These are phyloP conservation scores for Heliconius ethilla DNA, from an alignment of 2,888 invertebrate species.

Conservation along the genomic window DNA sequence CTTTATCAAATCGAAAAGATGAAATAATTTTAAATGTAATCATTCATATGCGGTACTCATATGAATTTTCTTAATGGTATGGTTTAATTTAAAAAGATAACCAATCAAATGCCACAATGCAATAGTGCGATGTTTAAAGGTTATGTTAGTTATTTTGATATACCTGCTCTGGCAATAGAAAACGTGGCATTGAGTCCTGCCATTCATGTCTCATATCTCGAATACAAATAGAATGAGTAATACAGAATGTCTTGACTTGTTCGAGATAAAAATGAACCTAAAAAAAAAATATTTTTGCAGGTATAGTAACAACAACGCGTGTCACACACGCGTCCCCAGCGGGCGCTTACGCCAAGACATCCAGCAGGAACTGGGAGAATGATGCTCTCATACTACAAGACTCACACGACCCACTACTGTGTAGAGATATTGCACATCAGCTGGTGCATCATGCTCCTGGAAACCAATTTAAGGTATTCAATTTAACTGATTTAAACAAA, in stretches of 20 bases:
- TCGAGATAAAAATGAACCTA: not conserved
- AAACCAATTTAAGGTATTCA: slow-evolving; percentile 43
- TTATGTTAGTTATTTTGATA: not conserved
- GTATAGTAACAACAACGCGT: slow-evolving; percentile 89
- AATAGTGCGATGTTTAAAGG: not conserved
- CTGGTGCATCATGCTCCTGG: slow-evolving; percentile 43
- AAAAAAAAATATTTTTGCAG: slow-evolving; percentile 53
- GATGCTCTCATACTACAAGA: slow-evolving; percentile 78
- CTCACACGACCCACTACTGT: slow-evolving; percentile 57
- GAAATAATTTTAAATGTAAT: no score
- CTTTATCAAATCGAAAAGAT: not conserved
- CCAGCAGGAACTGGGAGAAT: slow-evolving; percentile 87
- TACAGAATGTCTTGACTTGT: not conserved
- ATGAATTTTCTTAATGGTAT: not conserved
- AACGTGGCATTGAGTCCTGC: not conserved
- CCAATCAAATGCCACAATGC: no score
- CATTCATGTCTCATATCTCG: not conserved
- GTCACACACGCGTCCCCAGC: slow-evolving; percentile 91
- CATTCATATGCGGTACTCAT: not conserved
- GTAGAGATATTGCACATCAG: slow-evolving; percentile 62
- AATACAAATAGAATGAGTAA: not conserved
- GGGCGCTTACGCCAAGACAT: slow-evolving; percentile 82
- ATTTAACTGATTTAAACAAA: not conserved
- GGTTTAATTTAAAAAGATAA: no score
- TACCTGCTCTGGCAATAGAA: not conserved